Conservation (phyloP, 2,797 vertebrate genomes). For the Coilia nasus region DNA sequence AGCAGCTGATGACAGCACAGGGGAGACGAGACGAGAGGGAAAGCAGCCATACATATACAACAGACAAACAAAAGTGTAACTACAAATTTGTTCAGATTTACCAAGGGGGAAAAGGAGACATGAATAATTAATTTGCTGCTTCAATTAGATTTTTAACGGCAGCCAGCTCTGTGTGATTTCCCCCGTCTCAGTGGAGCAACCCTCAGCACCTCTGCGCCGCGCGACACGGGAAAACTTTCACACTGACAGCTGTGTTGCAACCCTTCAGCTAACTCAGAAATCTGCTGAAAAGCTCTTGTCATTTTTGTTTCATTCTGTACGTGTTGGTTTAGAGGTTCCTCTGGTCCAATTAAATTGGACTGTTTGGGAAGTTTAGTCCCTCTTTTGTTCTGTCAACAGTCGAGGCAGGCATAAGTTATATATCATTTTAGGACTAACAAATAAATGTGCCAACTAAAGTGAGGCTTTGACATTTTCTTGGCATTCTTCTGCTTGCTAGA, state of each 20-base stretch:
- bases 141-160: slow-evolving; percentile 51
- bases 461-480: not conserved
- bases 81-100: slow-evolving; percentile 54
- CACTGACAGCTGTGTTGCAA: slow-evolving; percentile 22
- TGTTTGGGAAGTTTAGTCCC: not conserved
- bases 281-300: not conserved
- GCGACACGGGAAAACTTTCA: not conserved
- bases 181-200: slow-evolving; percentile 30
- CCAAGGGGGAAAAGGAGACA: slow-evolving; percentile 37
- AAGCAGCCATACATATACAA: slow-evolving; percentile 22
- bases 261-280: slow-evolving; percentile 24
- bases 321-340: slow-evolving; percentile 5
- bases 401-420: no score
- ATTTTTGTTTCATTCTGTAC: not conserved
- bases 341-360: not conserved
- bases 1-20: slow-evolving; percentile 34
- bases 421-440: no score
- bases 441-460: not conserved
- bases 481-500: no score
- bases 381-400: no score
- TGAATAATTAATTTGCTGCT: slow-evolving; percentile 56
- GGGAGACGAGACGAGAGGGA: not conserved
- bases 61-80: slow-evolving; percentile 50
- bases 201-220: not conserved
- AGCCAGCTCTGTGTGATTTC: slow-evolving; percentile 30